Evolutionary conservation across 2,797 vertebrate species (phyloP).

Genomic region (Heteromormyrus szaboi): DNA sequence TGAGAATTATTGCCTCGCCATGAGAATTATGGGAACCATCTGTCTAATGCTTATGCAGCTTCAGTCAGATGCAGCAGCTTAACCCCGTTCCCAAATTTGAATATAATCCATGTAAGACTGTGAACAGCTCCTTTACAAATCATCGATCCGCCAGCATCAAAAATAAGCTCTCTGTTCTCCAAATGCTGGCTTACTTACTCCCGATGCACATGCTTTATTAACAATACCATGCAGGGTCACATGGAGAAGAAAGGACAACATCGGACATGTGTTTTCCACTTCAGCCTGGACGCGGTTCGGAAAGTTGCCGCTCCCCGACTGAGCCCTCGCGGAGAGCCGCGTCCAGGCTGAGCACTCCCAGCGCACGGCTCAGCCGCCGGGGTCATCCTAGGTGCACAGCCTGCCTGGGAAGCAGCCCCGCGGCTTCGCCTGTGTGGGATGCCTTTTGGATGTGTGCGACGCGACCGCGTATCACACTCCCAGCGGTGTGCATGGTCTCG

Average conservation of each 20-base stretch:
- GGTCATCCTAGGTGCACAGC: not conserved
- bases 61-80: not conserved
- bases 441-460: conserved; percentile 25
- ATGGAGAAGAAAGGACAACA: not conserved
- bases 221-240: not conserved
- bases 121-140: not conserved
- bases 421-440: conserved; percentile 7
- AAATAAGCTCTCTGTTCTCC: not conserved
- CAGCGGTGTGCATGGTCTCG: conserved; percentile 13
- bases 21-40: conserved; percentile 8
- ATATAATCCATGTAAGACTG: not conserved
- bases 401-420: not conserved
- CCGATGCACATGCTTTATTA: not conserved
- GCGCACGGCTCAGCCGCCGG: not conserved
- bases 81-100: not conserved
- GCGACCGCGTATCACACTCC: conserved; percentile 22
- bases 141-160: not conserved
- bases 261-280: conserved; percentile 6
- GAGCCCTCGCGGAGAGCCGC: not conserved
- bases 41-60: not conserved
- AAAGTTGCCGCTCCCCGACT: not conserved
- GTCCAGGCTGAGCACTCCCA: not conserved
- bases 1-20: not conserved
- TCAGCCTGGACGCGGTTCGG: not conserved
- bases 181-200: not conserved